Evolutionary conservation across 2,113 vertebrate species (phyloP).

Genomic region (western clawed frog (Xenopus tropicalis)): DNA sequence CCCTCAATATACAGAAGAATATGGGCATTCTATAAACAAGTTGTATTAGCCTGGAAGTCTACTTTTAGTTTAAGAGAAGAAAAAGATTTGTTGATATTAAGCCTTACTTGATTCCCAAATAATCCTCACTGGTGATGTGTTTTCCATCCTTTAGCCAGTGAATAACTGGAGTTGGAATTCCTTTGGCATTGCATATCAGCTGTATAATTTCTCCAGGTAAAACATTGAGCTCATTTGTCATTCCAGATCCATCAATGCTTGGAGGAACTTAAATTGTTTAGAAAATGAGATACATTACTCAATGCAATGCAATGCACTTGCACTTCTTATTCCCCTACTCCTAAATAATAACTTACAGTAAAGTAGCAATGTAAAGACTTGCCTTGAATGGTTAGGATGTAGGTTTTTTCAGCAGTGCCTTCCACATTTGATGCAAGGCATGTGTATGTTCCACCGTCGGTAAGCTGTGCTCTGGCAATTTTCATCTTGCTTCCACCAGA

Average conservation of each 20-base stretch:
- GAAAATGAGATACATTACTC: not conserved
- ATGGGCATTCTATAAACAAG: too few relatives aligned
- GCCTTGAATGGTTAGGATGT: slow-evolving; percentile 86
- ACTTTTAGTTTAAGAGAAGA: too few relatives aligned
- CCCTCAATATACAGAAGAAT: too few relatives aligned
- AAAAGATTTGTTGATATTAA: not conserved
- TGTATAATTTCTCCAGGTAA: slow-evolving; percentile 78
- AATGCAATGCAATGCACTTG: not conserved
- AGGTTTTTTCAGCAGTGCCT: slow-evolving; percentile 78
- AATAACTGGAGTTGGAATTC: slow-evolving; percentile 73
- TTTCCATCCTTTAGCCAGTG: slow-evolving; percentile 90
- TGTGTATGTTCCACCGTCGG: slow-evolving; percentile 78
- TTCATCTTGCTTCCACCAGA: slow-evolving; percentile 89
- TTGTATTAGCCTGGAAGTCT: too few relatives aligned
- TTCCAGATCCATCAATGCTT: slow-evolving; percentile 79
- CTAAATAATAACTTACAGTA: not conserved
- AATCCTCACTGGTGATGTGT: slow-evolving; percentile 53
- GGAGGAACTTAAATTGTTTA: slow-evolving; percentile 77
- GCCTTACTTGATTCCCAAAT: slow-evolving; percentile 69
- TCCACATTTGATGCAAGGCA: slow-evolving; percentile 88
- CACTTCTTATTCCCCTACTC: too few relatives aligned
- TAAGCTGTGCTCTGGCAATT: slow-evolving; percentile 78
- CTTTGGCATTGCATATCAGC: slow-evolving; percentile 75
- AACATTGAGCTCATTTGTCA: slow-evolving; percentile 78
- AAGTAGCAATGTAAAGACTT: slow-evolving; percentile 20